Conservation (phyloP, 2,888 invertebrate genomes). For the Cryptocephalus moraei region DNA sequence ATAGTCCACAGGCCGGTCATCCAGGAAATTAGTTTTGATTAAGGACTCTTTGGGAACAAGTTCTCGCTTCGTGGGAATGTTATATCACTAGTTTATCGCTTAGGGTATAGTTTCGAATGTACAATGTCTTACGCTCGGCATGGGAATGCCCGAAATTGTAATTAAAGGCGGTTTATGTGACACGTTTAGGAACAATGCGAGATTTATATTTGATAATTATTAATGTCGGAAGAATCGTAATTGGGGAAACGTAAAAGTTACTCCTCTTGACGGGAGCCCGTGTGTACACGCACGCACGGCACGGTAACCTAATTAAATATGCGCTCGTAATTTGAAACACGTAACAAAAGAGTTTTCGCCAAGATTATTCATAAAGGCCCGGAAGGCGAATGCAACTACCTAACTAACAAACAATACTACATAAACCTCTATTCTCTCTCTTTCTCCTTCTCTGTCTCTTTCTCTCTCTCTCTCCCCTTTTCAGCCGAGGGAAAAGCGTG, state of each 20-base stretch:
- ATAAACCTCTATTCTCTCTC: too few relatives aligned
- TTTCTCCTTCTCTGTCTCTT: too few relatives aligned
- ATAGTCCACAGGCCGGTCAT: slow-evolving; percentile 26
- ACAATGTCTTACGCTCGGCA: slow-evolving; percentile 9
- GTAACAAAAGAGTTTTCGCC: slow-evolving; percentile 12
- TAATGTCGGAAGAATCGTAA: too few relatives aligned
- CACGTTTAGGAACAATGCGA: neutral
- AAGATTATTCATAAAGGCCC: slow-evolving; percentile 11
- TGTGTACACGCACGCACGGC: too few relatives aligned
- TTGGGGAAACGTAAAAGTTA: too few relatives aligned
- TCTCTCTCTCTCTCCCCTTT: too few relatives aligned
- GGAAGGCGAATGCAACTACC: too few relatives aligned
- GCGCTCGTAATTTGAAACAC: slow-evolving; percentile 10
- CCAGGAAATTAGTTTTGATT: slow-evolving; percentile 38
- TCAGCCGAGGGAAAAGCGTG: too few relatives aligned
- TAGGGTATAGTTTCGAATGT: slow-evolving; percentile 14
- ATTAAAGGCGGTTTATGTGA: slow-evolving; percentile 4
- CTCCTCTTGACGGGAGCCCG: too few relatives aligned
- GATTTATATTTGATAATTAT: too few relatives aligned
- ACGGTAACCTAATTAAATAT: slow-evolving; percentile 7
- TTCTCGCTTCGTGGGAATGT: slow-evolving; percentile 15
- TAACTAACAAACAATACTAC: too few relatives aligned
- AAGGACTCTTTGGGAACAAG: slow-evolving; percentile 22
- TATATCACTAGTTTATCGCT: slow-evolving; percentile 17
- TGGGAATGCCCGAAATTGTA: slow-evolving; percentile 2